These are phyloP conservation scores for Neodiprion virginianus DNA, from an alignment of 1,140 invertebrate genomes.

Conservation along the genomic window DNA sequence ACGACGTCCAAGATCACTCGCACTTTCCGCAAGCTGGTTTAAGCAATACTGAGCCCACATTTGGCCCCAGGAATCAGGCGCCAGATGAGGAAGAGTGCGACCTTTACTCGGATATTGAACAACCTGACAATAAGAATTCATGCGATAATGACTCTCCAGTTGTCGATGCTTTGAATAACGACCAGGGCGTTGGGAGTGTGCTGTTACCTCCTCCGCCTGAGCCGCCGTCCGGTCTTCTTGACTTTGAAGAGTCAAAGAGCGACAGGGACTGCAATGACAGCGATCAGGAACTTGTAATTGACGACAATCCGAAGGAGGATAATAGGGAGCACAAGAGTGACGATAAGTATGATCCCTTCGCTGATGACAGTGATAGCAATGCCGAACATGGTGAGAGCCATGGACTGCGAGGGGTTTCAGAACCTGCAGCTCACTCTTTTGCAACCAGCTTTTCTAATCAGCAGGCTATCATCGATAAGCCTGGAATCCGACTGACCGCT, in stretches of 20 bases:
- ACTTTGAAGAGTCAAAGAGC: slow-evolving; percentile 58
- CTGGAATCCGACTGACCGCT: slow-evolving; percentile 40
- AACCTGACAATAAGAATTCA: slow-evolving; percentile 26
- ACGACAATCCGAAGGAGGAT: slow-evolving; percentile 63
- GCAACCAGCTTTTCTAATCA: slow-evolving; percentile 16
- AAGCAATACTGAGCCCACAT: neutral
- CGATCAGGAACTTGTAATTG: slow-evolving; percentile 72
- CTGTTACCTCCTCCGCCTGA: slow-evolving; percentile 60
- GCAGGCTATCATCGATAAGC: slow-evolving; percentile 23
- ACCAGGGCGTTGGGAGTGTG: slow-evolving; percentile 31
- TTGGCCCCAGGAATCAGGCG: too few relatives aligned
- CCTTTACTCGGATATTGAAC: slow-evolving; percentile 55
- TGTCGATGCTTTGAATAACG: slow-evolving; percentile 32
- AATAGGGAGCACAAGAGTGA: slow-evolving; percentile 56
- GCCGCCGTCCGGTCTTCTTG: slow-evolving; percentile 62
- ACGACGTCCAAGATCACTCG: neutral
- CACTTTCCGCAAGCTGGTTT: neutral
- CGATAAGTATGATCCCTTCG: slow-evolving; percentile 72
- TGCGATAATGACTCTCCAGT: slow-evolving; percentile 17
- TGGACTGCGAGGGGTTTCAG: neutral
- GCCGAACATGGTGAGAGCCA: slow-evolving; percentile 21
- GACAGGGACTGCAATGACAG: slow-evolving; percentile 68
- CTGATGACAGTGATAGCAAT: slow-evolving; percentile 59
- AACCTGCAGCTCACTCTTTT: neutral
- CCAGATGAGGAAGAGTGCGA: slow-evolving; percentile 52